phyloP scores from a whole-genome alignment of 2,888 invertebrate genomes.

The Galeopsomyia nigrocyanea region DNA sequence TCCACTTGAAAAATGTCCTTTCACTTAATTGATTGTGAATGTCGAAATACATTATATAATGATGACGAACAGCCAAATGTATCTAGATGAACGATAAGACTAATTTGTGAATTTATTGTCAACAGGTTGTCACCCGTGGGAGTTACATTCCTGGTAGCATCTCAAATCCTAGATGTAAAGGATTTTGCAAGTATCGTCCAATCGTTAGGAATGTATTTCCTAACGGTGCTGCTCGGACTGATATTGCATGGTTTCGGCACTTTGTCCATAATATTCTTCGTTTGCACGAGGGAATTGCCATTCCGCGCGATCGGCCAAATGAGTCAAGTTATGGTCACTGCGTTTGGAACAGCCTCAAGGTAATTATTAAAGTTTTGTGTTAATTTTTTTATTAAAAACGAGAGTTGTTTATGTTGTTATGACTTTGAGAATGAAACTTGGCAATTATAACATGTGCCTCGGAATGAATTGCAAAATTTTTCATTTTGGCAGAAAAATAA shows the following conservation, averaged over 20 bases:
- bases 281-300: slow-evolving; percentile 75
- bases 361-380: slow-evolving; percentile 54
- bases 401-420: too few species aligned
- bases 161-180: slow-evolving; percentile 77
- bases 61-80: too few species aligned
- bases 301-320: slow-evolving; percentile 73
- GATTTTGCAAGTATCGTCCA: slow-evolving; percentile 75
- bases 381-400: too few species aligned
- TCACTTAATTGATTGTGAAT: background rate
- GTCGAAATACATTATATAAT: too few species aligned
- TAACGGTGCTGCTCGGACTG: slow-evolving; percentile 78
- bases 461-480: too few species aligned
- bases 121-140: slow-evolving; percentile 75
- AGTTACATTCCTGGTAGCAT: slow-evolving; percentile 75
- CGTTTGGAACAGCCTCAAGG: slow-evolving; percentile 85
- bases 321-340: slow-evolving; percentile 79
- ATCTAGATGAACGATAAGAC: too few species aligned
- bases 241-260: slow-evolving; percentile 79
- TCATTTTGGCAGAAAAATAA: too few species aligned
- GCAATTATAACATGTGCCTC: too few species aligned
- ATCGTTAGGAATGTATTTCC: slow-evolving; percentile 79
- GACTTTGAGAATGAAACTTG: too few species aligned
- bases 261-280: slow-evolving; percentile 76
- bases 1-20: background rate
- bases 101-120: background rate